A percentile compares a stretch with the other conserved stretches of the same genome.
These are phyloP conservation scores for Folsomia candida DNA, from an alignment of 2,888 invertebrate species.

Conservation along the genomic window DNA sequence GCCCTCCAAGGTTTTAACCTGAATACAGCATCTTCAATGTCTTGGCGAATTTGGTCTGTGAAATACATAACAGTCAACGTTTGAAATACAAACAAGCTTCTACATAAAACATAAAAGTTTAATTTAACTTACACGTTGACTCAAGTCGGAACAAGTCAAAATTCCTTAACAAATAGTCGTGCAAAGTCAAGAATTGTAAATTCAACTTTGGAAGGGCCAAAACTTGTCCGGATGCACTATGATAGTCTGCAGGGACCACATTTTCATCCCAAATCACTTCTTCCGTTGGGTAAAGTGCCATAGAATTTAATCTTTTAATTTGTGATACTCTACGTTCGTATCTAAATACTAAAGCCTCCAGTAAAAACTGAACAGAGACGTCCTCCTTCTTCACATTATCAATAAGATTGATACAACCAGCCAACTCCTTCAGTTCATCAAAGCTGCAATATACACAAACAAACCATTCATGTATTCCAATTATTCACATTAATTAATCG, in stretches of 20 bases:
- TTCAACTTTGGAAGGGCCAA: slow-evolving; percentile 95
- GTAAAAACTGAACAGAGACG: slow-evolving; percentile 70
- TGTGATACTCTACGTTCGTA: slow-evolving; percentile 89
- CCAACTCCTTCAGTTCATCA: slow-evolving; percentile 78
- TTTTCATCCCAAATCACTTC: slow-evolving; percentile 99
- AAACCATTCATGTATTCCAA: slow-evolving; percentile 11
- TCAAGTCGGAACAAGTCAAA: slow-evolving; percentile 96
- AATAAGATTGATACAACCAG: slow-evolving; percentile 81
- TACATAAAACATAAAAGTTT: neutral
- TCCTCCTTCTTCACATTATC: slow-evolving; percentile 69
- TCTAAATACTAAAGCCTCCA: slow-evolving; percentile 81
- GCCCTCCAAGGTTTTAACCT: slow-evolving; percentile 90
- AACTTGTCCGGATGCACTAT: slow-evolving; percentile 85
- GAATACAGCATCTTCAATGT: slow-evolving; percentile 94
- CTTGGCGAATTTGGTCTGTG: slow-evolving; percentile 93
- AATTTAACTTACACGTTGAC: slow-evolving; percentile 78
- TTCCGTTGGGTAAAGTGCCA: slow-evolving; percentile 98
- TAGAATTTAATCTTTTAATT: slow-evolving; percentile 89
- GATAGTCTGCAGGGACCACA: slow-evolving; percentile 95
- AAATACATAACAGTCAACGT: neutral
- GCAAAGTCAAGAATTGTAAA: slow-evolving; percentile 94
- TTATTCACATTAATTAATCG: no score
- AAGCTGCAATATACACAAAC: slow-evolving; percentile 59
- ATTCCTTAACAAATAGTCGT: slow-evolving; percentile 95
- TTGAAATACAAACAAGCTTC: neutral